Evolutionary conservation across 1,140 invertebrate species (phyloP).

Genomic region (Aplysia californica): DNA sequence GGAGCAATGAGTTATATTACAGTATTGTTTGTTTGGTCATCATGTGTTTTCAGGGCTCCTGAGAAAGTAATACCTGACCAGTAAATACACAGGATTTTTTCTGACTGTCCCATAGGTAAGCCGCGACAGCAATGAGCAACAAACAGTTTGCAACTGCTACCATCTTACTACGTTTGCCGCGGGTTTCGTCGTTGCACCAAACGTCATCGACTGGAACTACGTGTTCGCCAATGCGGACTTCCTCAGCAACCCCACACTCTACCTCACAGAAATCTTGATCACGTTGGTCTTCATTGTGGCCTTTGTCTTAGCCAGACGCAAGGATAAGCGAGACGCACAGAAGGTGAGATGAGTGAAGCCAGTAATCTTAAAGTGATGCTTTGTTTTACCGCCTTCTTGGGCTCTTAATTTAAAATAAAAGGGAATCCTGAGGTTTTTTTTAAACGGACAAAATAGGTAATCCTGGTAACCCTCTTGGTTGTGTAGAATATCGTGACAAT

Average conservation of each 20-base stretch:
- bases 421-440: too few relatives aligned
- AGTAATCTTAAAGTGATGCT: background rate
- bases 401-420: background rate
- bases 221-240: conserved; percentile 68
- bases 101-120: conserved; percentile 6
- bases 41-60: too few relatives aligned
- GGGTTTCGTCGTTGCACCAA: conserved; percentile 63
- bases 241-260: conserved; percentile 71
- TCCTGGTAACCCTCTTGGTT: too few relatives aligned
- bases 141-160: conserved; percentile 53
- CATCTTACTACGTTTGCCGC: conserved; percentile 66
- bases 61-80: too few relatives aligned
- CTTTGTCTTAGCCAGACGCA: conserved; percentile 67
- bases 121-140: background rate
- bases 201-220: conserved; percentile 65
- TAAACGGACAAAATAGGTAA: too few relatives aligned
- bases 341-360: conserved; percentile 62
- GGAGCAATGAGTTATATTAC: too few relatives aligned
- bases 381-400: background rate
- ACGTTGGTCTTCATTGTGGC: conserved; percentile 65
- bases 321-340: conserved; percentile 69
- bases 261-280: conserved; percentile 70
- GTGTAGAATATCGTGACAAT: too few relatives aligned
- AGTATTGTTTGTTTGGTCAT: too few relatives aligned
- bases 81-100: too few relatives aligned